phyloP scores from a whole-genome alignment of 1,140 invertebrate species.

The Drosophila pallidifrons region DNA sequence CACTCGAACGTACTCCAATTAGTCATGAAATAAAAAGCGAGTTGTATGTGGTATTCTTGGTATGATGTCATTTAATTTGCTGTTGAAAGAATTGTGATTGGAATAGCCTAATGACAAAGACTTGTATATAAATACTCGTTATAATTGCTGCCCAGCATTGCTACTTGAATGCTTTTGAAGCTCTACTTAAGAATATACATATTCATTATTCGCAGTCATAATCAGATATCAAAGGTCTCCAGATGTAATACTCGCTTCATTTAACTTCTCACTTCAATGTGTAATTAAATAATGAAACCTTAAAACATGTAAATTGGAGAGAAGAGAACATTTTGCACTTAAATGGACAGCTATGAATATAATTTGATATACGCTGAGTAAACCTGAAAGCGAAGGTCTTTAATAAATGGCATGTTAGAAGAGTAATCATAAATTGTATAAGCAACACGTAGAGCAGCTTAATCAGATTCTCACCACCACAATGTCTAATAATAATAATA shows the following conservation, averaged over 20 bases:
- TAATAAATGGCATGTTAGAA: constrained; percentile 50
- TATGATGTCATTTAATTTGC: constrained; percentile 40
- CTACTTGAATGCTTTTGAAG: constrained; percentile 50
- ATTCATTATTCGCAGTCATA: background rate
- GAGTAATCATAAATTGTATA: constrained; percentile 56
- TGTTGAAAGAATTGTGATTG: constrained; percentile 29
- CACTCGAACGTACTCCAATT: constrained; percentile 2
- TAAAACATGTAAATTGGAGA: constrained; percentile 2
- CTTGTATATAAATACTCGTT: constrained; percentile 7
- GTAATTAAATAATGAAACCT: constrained; percentile 32
- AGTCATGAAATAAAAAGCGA: background rate
- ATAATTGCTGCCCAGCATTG: constrained; percentile 48
- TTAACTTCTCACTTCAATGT: constrained; percentile 6
- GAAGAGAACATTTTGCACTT: background rate
- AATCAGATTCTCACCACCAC: constrained; percentile 36
- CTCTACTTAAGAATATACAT: background rate
- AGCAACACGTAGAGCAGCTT: constrained; percentile 36
- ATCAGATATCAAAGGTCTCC: constrained; percentile 52
- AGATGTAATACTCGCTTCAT: constrained; percentile 30
- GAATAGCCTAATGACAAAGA: background rate
- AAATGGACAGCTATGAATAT: constrained; percentile 3
- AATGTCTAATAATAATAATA: constrained; percentile 54
- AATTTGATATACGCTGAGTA: constrained; percentile 42
- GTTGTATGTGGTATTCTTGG: constrained; percentile 1
- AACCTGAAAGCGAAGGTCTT: constrained; percentile 58